Evolutionary conservation across 2,888 invertebrate species (phyloP).

Genomic region (Epistrophe grossulariae): DNA sequence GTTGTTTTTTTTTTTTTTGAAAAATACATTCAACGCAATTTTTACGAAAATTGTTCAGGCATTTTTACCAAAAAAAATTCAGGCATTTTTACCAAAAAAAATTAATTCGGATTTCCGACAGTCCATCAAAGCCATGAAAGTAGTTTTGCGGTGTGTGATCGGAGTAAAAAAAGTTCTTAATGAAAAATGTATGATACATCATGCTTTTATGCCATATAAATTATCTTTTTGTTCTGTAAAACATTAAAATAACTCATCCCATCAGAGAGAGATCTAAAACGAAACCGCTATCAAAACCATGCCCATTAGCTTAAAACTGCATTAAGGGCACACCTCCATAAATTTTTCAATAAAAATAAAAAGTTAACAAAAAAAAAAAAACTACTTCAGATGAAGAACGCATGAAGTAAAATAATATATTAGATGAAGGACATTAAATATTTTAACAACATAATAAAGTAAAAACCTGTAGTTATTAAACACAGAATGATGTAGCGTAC

Average conservation of each 20-base stretch:
- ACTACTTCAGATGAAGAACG: constrained; percentile 8
- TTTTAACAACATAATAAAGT: constrained; percentile 22
- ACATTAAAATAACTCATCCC: background rate
- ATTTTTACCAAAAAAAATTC: too few species aligned
- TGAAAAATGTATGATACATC: background rate
- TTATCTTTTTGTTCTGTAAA: background rate
- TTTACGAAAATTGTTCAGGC: background rate
- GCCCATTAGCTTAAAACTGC: constrained; percentile 11
- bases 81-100: too few species aligned
- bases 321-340: constrained; percentile 11
- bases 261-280: constrained; percentile 5
- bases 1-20: too few species aligned
- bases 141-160: background rate
- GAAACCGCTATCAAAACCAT: constrained; percentile 14
- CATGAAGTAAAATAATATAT: background rate
- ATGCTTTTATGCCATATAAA: constrained; percentile 7
- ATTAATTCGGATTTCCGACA: too few species aligned
- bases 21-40: too few species aligned
- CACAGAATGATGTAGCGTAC: background rate
- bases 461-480: background rate
- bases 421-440: constrained; percentile 22
- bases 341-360: background rate
- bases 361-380: background rate
- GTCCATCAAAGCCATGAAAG: background rate
- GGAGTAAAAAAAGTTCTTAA: background rate